A percentile compares a stretch with the other conserved stretches of the same genome.
These are phyloP conservation scores for Malurus splendens DNA, from an alignment of 2,797 vertebrate genomes.

Conservation along the genomic window DNA sequence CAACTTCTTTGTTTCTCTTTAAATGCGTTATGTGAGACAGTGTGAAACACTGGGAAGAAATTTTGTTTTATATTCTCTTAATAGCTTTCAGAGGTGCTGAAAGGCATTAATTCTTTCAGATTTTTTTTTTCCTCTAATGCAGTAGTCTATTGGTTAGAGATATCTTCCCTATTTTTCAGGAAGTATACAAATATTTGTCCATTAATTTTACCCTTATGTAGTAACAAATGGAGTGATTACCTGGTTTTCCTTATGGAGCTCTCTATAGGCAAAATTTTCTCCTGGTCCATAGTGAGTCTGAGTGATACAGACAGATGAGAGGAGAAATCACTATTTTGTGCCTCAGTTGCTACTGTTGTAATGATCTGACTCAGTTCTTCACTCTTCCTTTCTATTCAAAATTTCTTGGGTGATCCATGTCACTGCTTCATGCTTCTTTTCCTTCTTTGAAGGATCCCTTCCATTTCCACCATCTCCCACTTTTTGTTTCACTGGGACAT, in stretches of 20 bases:
- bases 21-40: background rate
- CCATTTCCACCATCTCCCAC: background rate
- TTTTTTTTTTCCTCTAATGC: background rate
- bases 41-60: fast-evolving
- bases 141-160: background rate
- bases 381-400: background rate
- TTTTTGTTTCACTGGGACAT: background rate
- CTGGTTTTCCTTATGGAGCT: background rate
- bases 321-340: background rate
- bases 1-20: slow-evolving; percentile 5
- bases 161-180: background rate
- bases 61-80: background rate
- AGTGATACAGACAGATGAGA: background rate
- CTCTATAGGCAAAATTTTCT: background rate
- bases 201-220: background rate
- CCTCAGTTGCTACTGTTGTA: background rate
- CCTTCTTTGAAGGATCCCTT: background rate
- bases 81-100: background rate
- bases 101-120: background rate
- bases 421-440: background rate
- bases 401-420: background rate
- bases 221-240: background rate
- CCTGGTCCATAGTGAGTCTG: background rate
- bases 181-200: background rate
- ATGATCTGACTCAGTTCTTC: background rate